These are phyloP conservation scores for Ictalurus punctatus DNA, from an alignment of 2,113 vertebrate genomes.

Conservation along the genomic window DNA sequence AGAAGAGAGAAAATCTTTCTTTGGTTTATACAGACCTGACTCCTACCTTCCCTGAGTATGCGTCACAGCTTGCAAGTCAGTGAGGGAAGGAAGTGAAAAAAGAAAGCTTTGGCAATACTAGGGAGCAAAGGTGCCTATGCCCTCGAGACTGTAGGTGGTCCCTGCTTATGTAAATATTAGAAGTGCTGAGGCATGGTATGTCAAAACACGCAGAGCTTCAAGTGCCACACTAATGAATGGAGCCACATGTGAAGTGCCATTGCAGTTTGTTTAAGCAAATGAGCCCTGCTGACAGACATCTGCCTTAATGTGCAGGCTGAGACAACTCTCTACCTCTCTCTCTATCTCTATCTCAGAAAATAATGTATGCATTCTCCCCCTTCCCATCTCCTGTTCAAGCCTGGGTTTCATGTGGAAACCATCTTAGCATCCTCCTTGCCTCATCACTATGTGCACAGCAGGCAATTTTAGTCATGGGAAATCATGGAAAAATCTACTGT, in stretches of 20 bases:
- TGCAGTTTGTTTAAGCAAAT: conserved; percentile 67
- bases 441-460: conserved; percentile 68
- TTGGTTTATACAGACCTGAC: conserved; percentile 53
- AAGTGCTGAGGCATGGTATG: conserved; percentile 64
- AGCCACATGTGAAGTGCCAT: conserved; percentile 63
- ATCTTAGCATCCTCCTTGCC: conserved; percentile 62
- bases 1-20: conserved; percentile 27
- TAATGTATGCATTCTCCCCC: neutral
- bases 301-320: conserved; percentile 61
- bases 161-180: conserved; percentile 65
- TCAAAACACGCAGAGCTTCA: conserved; percentile 62
- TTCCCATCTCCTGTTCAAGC: conserved; percentile 30
- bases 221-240: conserved; percentile 62
- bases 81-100: conserved; percentile 49
- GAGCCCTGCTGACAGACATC: conserved; percentile 66
- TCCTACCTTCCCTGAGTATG: conserved; percentile 54
- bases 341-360: conserved; percentile 49
- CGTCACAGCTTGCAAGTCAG: conserved; percentile 38
- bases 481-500: conserved; percentile 71
- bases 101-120: conserved; percentile 53
- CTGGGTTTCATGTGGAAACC: conserved; percentile 30
- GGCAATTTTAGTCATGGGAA: conserved; percentile 59
- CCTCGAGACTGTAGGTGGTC: conserved; percentile 70
- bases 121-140: conserved; percentile 28
- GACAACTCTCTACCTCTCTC: conserved; percentile 48